Evolutionary conservation across 2,113 vertebrate species (phyloP).

Genomic region (Diglossa brunneiventris): DNA sequence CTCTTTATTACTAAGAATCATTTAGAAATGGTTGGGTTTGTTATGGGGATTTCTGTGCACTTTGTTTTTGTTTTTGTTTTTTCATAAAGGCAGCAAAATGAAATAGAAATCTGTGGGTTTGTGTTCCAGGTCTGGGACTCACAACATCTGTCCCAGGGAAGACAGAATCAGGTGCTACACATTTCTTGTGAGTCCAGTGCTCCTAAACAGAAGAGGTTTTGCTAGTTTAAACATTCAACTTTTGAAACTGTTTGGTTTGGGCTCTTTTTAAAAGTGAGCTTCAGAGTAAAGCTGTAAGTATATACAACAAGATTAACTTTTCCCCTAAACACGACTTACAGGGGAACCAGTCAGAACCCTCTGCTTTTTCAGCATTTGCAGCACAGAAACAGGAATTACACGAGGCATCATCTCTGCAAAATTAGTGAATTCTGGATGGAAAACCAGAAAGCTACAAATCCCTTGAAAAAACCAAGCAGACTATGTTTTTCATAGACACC

Average conservation of each 20-base stretch:
- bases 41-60: neutral
- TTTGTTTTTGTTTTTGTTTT: neutral
- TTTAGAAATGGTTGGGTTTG: neutral
- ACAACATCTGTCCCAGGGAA: neutral
- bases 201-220: neutral
- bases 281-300: neutral
- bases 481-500: constrained; percentile 39
- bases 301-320: constrained; percentile 45
- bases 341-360: constrained; percentile 27
- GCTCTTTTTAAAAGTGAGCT: neutral
- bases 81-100: neutral
- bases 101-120: neutral
- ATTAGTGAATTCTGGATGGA: constrained; percentile 59
- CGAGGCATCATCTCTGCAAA: constrained; percentile 37
- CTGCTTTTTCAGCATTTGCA: constrained; percentile 66
- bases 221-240: neutral
- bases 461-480: neutral
- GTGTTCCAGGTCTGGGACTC: neutral
- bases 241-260: neutral
- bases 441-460: constrained; percentile 56
- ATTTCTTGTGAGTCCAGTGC: neutral
- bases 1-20: neutral
- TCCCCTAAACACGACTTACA: neutral
- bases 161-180: neutral
- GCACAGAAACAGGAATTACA: constrained; percentile 53